Percentiles rank a stretch among this genome's conserved stretches.
phyloP scores from a whole-genome alignment of 2,797 vertebrate genomes.

The Falco novaeseelandiae region DNA sequence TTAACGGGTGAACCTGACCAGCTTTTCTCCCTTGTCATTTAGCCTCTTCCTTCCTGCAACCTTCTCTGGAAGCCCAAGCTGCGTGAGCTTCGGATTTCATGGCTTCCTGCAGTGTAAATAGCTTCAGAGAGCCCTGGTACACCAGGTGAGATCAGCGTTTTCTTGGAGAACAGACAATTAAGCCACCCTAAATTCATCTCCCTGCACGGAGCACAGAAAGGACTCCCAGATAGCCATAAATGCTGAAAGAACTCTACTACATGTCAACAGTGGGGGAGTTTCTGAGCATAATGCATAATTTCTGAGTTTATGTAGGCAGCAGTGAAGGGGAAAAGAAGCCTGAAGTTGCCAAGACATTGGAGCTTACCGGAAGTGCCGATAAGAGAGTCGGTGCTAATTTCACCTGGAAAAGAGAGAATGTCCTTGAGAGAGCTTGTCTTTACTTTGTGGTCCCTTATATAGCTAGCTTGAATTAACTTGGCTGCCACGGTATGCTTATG shows the following conservation, averaged over 20 bases:
- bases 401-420: constrained; percentile 52
- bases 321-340: background rate
- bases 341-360: background rate
- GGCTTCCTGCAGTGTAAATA: background rate
- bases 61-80: background rate
- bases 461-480: background rate
- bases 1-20: background rate
- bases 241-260: background rate
- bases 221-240: background rate
- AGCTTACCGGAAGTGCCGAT: constrained; percentile 36
- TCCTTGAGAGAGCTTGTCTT: background rate
- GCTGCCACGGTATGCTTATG: background rate
- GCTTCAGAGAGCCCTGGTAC: background rate
- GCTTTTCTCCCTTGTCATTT: background rate
- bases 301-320: background rate
- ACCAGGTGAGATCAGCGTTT: background rate
- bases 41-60: background rate
- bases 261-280: background rate
- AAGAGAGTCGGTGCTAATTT: background rate
- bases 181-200: background rate
- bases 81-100: background rate
- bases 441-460: background rate
- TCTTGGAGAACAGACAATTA: background rate
- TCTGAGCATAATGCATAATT: background rate
- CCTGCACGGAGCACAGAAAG: background rate